phyloP scores from a whole-genome alignment of 2,797 vertebrate species.

The Argentina silus region DNA sequence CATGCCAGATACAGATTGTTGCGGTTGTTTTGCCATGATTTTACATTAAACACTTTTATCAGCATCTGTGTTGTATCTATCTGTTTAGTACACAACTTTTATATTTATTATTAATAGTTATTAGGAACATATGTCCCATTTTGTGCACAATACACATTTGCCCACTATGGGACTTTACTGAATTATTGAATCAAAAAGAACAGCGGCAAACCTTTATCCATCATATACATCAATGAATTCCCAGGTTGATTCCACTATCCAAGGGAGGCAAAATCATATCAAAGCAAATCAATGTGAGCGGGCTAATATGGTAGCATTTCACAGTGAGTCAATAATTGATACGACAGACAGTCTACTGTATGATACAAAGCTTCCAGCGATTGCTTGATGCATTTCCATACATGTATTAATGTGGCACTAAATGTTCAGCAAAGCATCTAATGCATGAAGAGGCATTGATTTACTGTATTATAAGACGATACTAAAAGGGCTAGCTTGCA shows the following conservation, averaged over 20 bases:
- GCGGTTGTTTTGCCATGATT: not conserved
- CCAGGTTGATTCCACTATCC: no score
- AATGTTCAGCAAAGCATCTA: not conserved
- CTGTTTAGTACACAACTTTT: not conserved
- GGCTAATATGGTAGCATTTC: not conserved
- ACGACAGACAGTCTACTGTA: not conserved
- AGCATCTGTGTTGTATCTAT: not conserved
- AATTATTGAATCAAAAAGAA: not conserved
- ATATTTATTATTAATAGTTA: not conserved
- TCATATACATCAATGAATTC: not conserved
- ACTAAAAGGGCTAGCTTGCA: conserved; percentile 30
- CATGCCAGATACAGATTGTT: not conserved
- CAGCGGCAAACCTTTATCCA: not conserved
- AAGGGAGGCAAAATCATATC: not conserved
- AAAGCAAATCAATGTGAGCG: not conserved
- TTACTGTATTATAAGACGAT: conserved; percentile 26
- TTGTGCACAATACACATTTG: not conserved
- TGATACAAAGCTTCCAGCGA: not conserved
- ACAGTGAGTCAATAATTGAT: conserved; percentile 26
- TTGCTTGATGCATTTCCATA: conserved; percentile 1
- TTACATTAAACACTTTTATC: not conserved
- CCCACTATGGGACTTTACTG: not conserved
- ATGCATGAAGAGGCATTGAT: conserved; percentile 7
- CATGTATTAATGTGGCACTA: not conserved
- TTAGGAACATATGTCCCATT: not conserved